These are phyloP conservation scores for Drosophila lini DNA, from an alignment of 1,140 invertebrate species.

Conservation along the genomic window DNA sequence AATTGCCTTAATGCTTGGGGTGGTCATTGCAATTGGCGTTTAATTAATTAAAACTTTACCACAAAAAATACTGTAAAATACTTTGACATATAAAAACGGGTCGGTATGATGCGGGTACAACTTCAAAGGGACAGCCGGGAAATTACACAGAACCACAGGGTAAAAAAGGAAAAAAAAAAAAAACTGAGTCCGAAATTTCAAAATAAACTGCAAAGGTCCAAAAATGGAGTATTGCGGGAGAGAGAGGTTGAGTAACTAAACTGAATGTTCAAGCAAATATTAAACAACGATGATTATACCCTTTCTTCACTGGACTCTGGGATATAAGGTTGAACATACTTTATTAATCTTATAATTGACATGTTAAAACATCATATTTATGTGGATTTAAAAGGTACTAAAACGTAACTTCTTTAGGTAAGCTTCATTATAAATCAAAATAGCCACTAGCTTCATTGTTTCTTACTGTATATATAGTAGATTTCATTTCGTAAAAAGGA, in stretches of 20 bases:
- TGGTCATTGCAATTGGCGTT: constrained; percentile 33
- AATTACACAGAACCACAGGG: constrained; percentile 32
- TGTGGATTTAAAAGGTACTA: too few species aligned
- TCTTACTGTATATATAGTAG: not conserved
- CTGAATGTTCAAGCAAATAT: constrained; percentile 62
- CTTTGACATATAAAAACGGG: constrained; percentile 16
- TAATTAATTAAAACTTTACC: constrained; percentile 62
- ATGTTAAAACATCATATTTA: too few species aligned
- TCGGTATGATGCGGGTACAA: constrained; percentile 26
- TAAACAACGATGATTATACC: constrained; percentile 15
- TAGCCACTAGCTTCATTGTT: not conserved
- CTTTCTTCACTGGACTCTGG: not conserved
- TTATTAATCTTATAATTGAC: not conserved
- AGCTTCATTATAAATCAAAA: not conserved
- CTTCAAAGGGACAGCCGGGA: constrained; percentile 35
- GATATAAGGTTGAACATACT: not conserved
- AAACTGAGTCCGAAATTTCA: constrained; percentile 32
- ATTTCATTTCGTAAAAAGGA: not conserved
- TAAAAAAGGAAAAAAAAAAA: constrained; percentile 11
- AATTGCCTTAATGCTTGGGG: constrained; percentile 9
- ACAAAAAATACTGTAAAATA: constrained; percentile 18
- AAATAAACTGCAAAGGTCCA: constrained; percentile 52
- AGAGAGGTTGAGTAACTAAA: constrained; percentile 62
- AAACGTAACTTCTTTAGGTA: not conserved
- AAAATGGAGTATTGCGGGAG: constrained; percentile 25